Evolutionary conservation across 1,140 invertebrate species (phyloP).

Genomic region (Platorchestia sp.): DNA sequence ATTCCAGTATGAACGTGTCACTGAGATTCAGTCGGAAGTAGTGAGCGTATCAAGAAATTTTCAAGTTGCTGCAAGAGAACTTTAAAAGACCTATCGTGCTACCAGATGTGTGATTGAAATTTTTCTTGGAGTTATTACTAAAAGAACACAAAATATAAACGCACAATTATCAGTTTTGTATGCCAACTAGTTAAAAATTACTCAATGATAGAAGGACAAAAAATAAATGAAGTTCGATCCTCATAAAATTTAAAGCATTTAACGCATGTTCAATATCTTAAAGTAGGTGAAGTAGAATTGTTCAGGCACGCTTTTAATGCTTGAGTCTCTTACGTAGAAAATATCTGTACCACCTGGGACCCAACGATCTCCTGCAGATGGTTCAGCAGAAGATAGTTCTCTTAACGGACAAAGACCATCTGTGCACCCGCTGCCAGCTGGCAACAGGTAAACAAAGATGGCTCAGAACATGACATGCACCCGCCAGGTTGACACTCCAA

Average conservation of each 20-base stretch:
- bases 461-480: neutral
- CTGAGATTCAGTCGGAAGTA: no score
- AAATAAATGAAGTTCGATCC: no score
- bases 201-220: no score
- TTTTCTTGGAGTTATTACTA: no score
- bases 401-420: neutral
- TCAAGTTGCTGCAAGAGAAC: no score
- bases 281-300: neutral
- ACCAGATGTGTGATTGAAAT: no score
- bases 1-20: no score
- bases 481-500: neutral
- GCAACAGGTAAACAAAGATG: slow-evolving; percentile 26
- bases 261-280: neutral
- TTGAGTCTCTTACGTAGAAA: neutral
- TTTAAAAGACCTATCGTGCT: no score
- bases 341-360: neutral
- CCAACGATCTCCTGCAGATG: neutral
- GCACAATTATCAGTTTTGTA: no score
- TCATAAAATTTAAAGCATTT: neutral
- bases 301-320: neutral
- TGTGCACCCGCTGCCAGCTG: slow-evolving; percentile 21
- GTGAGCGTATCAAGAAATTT: no score
- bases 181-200: no score
- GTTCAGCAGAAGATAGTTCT: neutral
- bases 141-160: no score